These are phyloP conservation scores for Caenorhabditis sp. DNA, from an alignment of 2,888 invertebrate genomes.

Conservation along the genomic window DNA sequence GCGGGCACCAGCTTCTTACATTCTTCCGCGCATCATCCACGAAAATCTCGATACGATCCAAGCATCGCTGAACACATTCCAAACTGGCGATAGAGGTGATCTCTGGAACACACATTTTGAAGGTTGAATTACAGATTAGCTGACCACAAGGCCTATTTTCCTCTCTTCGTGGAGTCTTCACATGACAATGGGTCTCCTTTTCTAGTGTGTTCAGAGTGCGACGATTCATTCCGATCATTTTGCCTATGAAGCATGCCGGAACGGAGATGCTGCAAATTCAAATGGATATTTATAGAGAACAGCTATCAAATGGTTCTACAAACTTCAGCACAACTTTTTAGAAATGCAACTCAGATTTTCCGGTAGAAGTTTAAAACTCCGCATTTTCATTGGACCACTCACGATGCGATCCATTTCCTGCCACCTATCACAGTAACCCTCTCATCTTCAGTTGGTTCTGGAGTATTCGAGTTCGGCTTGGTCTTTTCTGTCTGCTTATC, in stretches of 20 bases:
- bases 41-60: slow-evolving; percentile 68
- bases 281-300: too few species aligned
- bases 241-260: slow-evolving; percentile 45
- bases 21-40: slow-evolving; percentile 44
- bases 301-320: too few species aligned
- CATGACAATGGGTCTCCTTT: slow-evolving; percentile 62
- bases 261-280: slow-evolving; percentile 26
- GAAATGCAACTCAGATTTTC: too few species aligned
- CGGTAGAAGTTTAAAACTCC: background rate
- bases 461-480: background rate
- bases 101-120: slow-evolving; percentile 53
- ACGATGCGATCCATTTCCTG: slow-evolving; percentile 58
- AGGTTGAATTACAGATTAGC: background rate
- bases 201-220: slow-evolving; percentile 53
- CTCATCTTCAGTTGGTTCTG: slow-evolving; percentile 43
- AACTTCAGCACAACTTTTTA: too few species aligned
- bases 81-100: slow-evolving; percentile 58
- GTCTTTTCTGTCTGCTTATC: background rate
- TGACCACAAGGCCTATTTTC: slow-evolving; percentile 56
- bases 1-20: background rate
- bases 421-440: slow-evolving; percentile 32
- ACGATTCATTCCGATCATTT: slow-evolving; percentile 49
- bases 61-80: slow-evolving; percentile 69
- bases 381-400: background rate
- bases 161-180: slow-evolving; percentile 63